Base-by-base conservation (phyloP, 2,888 invertebrate genomes). In the Orthonychiurus folsomi region DNA sequence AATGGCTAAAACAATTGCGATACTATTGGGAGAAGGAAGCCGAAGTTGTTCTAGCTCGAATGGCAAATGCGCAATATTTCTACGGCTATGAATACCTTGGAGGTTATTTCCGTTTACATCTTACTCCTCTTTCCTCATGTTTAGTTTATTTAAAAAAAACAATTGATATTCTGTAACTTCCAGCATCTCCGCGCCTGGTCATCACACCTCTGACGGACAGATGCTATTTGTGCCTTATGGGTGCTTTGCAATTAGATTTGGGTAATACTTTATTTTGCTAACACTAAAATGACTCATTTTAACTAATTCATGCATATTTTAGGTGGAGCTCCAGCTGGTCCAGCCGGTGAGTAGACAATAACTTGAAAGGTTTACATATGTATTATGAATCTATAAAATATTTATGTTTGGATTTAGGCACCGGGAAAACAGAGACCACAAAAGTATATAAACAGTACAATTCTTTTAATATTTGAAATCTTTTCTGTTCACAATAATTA, bases 11-110 rank as follows among this genome's bases (percentile, higher is more conserved):
- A 79, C 89, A 90, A 81, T 79, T 93, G 64, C 84, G 93, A 1
- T 93, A 93, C 76, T 93, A 93, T 75, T 93, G 92, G 92, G 83
- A 87, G 59, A 80, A 82, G 0, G 84, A 84, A 25, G 81, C 86
- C 0, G 90, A 92, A 72, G 86, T 87, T 73, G 89, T 89, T 74
- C 80, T 86, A 0, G 86, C 89, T 0, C 83, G 85, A 69, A 93
- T 94, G 87, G 90, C 91, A 1, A 91, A 89, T 71, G 88, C 92
- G 0, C 81, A 82, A 66, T 87, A 92, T 68, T 81, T 85, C 52
- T 93, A 93, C 74, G 90, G 90, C 3, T 92, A 93, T 75, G 93
- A 94, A 77, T 94, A 93, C 77, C 80, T 93, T 56, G 93, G 93
- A 1, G 92, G 91, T 60, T 85, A 85, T n/a, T n/a, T n/a, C n/a